Base-by-base conservation (phyloP, 2,113 vertebrate genomes). In the Electrona antarctica region DNA sequence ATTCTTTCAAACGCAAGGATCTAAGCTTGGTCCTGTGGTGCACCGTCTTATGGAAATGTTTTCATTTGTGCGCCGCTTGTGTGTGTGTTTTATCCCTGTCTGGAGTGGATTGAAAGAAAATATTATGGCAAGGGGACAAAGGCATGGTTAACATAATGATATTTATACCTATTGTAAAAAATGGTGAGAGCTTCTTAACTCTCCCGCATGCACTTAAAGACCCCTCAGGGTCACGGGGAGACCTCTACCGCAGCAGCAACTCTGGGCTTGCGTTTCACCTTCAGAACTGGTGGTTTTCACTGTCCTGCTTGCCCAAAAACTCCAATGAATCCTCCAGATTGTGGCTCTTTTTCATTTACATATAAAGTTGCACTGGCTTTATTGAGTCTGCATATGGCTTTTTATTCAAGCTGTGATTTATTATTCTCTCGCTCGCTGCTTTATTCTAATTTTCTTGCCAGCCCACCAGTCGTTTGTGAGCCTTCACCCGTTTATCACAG, bases 401-500 rank as follows among this genome's bases (percentile, higher is more conserved):
- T 88, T 81, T 77, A 82, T 69, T 72, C 68, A 80, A 77, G 49
- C 74, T 70, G 80, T 89, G 67, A 89, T 91, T 89, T 83, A 87
- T 86, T 76, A 73, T 29, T 61, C 66, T 0, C 59, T 77, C 58
- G 82, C 61, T 51, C 61, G 67, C 67, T 59, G 70, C 82, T 87
- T 88, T 75, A 57, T 80, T 87, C 69, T 60, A 77, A 83, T 84
- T 78, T 84, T 55, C 48, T 73, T 69, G 79, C 81, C 79, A 79
- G 74, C 52, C 2, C 49, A 56, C 47, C 67, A 21, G 62, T 51
- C 21, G 12, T 79, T 68, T 69, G 56, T 73, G 45, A 63, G 6
- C 69, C 60, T 69, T 58, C 11, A 41, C 63, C n/a, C 49, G 41
- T 82, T 82, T 67, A 74, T 85, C 68, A 67, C 80, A 81, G 47